Conservation (phyloP, 2,113 vertebrate genomes). For the Choloepus hoffmanni region DNA sequence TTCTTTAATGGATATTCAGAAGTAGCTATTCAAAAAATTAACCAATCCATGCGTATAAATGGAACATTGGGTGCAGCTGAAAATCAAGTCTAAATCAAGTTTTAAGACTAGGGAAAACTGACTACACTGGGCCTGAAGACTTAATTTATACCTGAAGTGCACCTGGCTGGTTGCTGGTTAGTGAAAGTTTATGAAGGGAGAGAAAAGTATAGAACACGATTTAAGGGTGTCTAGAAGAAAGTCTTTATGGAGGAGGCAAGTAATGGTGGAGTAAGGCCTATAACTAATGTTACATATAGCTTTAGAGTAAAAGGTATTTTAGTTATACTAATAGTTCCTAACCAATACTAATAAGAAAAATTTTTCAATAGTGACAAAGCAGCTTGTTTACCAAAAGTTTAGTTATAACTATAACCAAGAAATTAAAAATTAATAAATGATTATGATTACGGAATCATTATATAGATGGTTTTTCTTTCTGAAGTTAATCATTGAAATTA, state of each 20-base stretch:
- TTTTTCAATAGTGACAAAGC: neutral
- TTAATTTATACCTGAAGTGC: neutral
- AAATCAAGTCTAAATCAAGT: slow-evolving; percentile 16
- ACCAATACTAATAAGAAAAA: slow-evolving; percentile 28
- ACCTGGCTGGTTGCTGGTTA: neutral
- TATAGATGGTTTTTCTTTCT: too few relatives aligned
- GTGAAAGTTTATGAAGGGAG: neutral
- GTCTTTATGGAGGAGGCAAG: slow-evolving; percentile 2
- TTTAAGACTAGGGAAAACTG: neutral
- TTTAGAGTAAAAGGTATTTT: slow-evolving; percentile 46
- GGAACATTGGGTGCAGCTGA: neutral
- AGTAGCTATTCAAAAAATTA: slow-evolving; percentile 42
- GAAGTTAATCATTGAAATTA: too few relatives aligned
- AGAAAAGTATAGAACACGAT: neutral
- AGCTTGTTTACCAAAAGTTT: slow-evolving; percentile 21
- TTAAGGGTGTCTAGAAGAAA: neutral
- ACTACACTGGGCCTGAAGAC: neutral
- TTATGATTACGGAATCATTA: too few relatives aligned
- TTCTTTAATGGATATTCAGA: neutral
- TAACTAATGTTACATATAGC: neutral
- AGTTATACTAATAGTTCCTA: neutral
- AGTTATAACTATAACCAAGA: neutral
- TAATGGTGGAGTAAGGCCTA: neutral
- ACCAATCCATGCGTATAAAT: neutral
- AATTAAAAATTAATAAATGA: too few relatives aligned